Percentiles rank a stretch among this genome's conserved stretches.
phyloP scores from a whole-genome alignment of 1,140 invertebrate genomes.

The Amyelois transitella region DNA sequence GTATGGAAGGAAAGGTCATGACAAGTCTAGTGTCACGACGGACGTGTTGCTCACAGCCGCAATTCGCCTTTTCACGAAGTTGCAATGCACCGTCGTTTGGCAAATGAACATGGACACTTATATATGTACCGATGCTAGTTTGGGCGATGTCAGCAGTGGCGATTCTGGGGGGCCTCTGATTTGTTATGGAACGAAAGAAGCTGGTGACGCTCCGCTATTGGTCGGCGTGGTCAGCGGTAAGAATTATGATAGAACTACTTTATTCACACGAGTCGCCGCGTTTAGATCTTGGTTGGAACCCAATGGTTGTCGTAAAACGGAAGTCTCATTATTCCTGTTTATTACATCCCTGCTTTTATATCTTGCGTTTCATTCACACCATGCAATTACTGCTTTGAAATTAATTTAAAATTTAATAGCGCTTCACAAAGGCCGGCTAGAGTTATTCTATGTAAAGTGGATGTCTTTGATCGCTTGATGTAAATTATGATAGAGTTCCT shows the following conservation, averaged over 20 bases:
- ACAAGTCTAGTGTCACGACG: constrained; percentile 11
- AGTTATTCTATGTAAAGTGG: neutral
- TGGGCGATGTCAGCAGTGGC: constrained; percentile 38
- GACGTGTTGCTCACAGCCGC: constrained; percentile 25
- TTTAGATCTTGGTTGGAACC: constrained; percentile 39
- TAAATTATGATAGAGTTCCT: neutral
- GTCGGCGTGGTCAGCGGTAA: constrained; percentile 53
- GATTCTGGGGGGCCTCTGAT: constrained; percentile 52
- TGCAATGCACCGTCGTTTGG: constrained; percentile 38
- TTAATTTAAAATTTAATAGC: constrained; percentile 3
- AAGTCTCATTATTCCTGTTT: neutral
- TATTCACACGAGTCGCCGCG: constrained; percentile 46
- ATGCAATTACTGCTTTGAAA: neutral
- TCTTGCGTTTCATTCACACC: neutral
- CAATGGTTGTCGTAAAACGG: neutral
- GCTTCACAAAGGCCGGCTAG: neutral
- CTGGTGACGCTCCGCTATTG: constrained; percentile 21
- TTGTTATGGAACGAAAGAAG: constrained; percentile 31
- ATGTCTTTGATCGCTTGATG: neutral
- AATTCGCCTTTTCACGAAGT: constrained; percentile 30
- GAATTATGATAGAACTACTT: constrained; percentile 45
- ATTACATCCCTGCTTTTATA: neutral
- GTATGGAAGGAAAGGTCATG: constrained; percentile 18
- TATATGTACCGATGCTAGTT: constrained; percentile 38
- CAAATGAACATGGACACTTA: constrained; percentile 49